These are phyloP conservation scores for Coenobita brevimanus DNA, from an alignment of 1,140 invertebrate species.

Conservation along the genomic window DNA sequence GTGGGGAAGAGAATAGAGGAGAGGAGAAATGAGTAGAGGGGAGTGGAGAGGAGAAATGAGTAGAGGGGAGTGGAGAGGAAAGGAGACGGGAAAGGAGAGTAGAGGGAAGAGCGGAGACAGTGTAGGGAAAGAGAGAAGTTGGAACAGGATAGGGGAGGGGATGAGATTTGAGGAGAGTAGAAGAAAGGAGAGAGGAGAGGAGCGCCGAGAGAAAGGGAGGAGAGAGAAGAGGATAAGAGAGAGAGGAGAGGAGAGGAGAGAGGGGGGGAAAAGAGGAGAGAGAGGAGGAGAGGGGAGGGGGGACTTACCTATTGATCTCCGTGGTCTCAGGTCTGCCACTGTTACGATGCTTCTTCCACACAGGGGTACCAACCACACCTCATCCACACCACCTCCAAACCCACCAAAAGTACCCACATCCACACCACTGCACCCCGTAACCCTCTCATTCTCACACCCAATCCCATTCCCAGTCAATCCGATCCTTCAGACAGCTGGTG, in stretches of 20 bases:
- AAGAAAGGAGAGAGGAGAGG: background rate
- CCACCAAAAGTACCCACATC: background rate
- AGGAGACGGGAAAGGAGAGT: background rate
- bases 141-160: no score
- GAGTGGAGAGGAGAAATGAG: no score
- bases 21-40: no score
- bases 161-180: no score
- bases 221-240: background rate
- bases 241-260: background rate
- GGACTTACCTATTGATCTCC: conserved; percentile 58
- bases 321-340: conserved; percentile 46
- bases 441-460: no score
- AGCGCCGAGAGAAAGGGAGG: background rate
- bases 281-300: background rate
- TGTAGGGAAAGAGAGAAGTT: background rate
- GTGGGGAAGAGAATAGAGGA: no score
- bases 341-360: conserved; percentile 21
- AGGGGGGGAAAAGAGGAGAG: background rate
- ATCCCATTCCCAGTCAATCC: no score
- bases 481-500: no score
- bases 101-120: background rate
- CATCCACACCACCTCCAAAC: background rate
- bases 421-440: background rate
- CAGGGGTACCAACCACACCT: conserved; percentile 44
- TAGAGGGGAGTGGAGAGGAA: no score